These are phyloP conservation scores for Betta splendens DNA, from an alignment of 2,797 vertebrate genomes.

Conservation along the genomic window DNA sequence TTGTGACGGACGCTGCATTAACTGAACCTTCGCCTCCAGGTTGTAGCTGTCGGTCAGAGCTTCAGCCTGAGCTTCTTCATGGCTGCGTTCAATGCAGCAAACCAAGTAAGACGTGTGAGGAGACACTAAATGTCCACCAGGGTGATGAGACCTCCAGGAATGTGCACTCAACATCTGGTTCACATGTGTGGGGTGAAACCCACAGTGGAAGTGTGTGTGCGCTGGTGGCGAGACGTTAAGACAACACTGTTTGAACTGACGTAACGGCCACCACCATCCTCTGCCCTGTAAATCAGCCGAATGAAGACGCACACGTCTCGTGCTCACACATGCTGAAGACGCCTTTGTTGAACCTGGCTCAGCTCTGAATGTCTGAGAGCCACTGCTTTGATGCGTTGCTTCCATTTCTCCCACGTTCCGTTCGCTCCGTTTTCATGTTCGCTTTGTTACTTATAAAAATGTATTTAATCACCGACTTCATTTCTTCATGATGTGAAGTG, in stretches of 20 bases:
- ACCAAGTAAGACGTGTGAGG: conserved; percentile 39
- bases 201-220: conserved; percentile 25
- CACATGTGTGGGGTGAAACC: conserved; percentile 69
- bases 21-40: neutral
- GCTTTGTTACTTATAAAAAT: conserved; percentile 6
- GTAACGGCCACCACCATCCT: conserved; percentile 57
- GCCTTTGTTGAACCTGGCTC: conserved; percentile 44
- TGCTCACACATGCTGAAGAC: conserved; percentile 27
- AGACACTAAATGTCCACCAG: conserved; percentile 52
- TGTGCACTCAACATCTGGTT: conserved; percentile 76
- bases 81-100: conserved; percentile 26
- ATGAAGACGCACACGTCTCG: conserved; percentile 29
- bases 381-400: conserved; percentile 9
- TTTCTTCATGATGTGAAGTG: neutral
- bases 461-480: neutral
- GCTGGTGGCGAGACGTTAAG: conserved; percentile 73
- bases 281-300: conserved; percentile 69
- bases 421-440: conserved; percentile 31
- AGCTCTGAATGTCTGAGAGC: neutral
- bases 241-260: conserved; percentile 73
- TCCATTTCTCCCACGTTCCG: neutral
- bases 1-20: neutral
- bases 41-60: neutral
- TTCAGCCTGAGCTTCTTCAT: conserved; percentile 1
- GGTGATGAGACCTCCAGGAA: conserved; percentile 74